Base-by-base conservation (phyloP, 1,140 invertebrate species). In the Philopotamus ludificatus region DNA sequence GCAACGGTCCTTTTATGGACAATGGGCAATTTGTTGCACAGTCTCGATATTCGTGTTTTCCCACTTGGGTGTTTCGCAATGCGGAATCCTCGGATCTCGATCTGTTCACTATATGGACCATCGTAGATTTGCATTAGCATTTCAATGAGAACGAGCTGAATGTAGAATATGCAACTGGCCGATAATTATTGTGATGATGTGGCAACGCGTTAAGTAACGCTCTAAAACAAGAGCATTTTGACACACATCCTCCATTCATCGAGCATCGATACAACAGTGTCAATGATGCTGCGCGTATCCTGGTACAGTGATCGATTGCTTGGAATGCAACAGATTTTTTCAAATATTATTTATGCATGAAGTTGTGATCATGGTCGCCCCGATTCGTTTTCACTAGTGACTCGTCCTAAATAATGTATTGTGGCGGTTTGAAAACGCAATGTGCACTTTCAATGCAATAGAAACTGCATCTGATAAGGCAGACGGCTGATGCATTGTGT, bases 221-320 rank as follows among this genome's bases (percentile, higher is more conserved):
- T 16, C 18, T 16, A 16, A 47, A 47, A 47, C 10, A 47, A 47
- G 18, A 47, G 18, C 44, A 47, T 47, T 47, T 47, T 47, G 44
- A 47, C 44, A 47, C 15, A 47, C 4, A 47, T 47, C n/a, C 34
- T 39, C 28, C 28, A 34, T 34, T 34, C 28, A 34, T 47, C 7
- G 44, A 20, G 18, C 4, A 47, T 12, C 15, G 3, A 47, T 15
- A 16, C 10, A 47, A 20, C 44, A 47, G 18, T 47, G 18, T 47
- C 15, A 8, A 20, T 47, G 18, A 47, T 47, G 18, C 15, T 8
- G 4, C 18, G 44, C n/a, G n/a, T n/a, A n/a, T n/a, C n/a, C n/a
- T n/a, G n/a, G n/a, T n/a, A n/a, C n/a, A n/a, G n/a, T n/a, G n/a
- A n/a, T n/a, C n/a, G n/a, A n/a, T n/a, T n/a, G n/a, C n/a, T n/a